phyloP scores from a whole-genome alignment of 1,140 invertebrate species.

The Eubasilissa regina region DNA sequence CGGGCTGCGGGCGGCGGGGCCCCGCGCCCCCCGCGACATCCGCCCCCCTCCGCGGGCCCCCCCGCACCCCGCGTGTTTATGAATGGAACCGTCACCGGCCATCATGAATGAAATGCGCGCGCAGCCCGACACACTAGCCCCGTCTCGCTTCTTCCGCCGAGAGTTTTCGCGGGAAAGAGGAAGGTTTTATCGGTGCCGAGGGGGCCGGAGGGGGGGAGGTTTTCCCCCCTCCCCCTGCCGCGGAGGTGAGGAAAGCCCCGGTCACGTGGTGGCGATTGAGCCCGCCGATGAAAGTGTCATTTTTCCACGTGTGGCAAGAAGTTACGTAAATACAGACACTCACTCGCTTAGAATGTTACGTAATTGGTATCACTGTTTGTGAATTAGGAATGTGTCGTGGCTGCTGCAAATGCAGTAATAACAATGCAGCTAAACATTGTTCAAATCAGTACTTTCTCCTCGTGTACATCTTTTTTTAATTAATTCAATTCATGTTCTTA shows the following conservation, averaged over 20 bases:
- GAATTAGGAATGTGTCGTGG: background rate
- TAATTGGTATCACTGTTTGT: background rate
- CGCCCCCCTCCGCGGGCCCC: constrained; percentile 12
- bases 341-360: constrained; percentile 7
- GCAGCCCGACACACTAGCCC: constrained; percentile 43
- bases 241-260: constrained; percentile 39
- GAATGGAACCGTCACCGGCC: constrained; percentile 54
- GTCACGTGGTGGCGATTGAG: constrained; percentile 35
- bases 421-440: too few species aligned
- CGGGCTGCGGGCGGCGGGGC: constrained; percentile 22
- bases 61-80: constrained; percentile 49
- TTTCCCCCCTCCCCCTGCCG: background rate
- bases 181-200: constrained; percentile 28
- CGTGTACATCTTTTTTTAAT: too few species aligned
- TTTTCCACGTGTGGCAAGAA: constrained; percentile 2
- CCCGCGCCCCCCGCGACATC: constrained; percentile 14
- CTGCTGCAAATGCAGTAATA: background rate
- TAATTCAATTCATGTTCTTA: too few species aligned
- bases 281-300: constrained; percentile 15
- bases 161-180: constrained; percentile 48
- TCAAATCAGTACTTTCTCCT: too few species aligned
- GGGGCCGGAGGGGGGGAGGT: background rate
- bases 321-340: constrained; percentile 20
- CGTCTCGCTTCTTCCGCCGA: constrained; percentile 41
- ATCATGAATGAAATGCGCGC: constrained; percentile 59